These are phyloP conservation scores for Pedionomus torquatus DNA, from an alignment of 2,113 vertebrate species.

Conservation along the genomic window DNA sequence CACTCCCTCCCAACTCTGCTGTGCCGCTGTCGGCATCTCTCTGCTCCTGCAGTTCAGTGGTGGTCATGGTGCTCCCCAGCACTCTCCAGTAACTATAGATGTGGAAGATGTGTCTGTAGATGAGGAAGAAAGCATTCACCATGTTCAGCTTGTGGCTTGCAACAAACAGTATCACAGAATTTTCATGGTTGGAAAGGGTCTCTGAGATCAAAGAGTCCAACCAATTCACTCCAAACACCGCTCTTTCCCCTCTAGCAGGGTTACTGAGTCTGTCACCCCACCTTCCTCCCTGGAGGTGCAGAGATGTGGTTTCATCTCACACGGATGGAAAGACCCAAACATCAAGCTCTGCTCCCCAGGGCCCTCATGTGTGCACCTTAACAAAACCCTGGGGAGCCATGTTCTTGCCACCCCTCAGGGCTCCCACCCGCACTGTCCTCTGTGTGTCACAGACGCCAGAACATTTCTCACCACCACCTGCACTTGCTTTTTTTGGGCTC, in stretches of 20 bases:
- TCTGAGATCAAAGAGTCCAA: no score
- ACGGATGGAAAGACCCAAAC: fast-evolving
- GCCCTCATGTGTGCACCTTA: fast-evolving
- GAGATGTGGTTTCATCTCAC: fast-evolving
- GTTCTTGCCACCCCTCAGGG: fast-evolving
- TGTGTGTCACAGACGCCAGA: fast-evolving
- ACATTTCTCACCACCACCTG: fast-evolving
- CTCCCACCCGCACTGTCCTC: not conserved
- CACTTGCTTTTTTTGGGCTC: not conserved
- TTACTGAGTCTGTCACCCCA: fast-evolving
- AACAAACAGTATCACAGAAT: not conserved
- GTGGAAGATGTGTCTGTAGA: no score
- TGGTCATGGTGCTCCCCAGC: fast-evolving
- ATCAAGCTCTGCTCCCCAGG: fast-evolving
- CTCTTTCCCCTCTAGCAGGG: not conserved
- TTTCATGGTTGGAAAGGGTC: no score
- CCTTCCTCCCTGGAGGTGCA: not conserved
- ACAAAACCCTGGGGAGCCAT: fast-evolving
- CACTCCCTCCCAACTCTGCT: fast-evolving
- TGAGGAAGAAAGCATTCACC: not conserved
- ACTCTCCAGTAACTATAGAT: not conserved
- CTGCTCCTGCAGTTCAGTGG: not conserved
- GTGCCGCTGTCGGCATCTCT: fast-evolving
- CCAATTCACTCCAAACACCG: no score
- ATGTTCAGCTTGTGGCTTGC: not conserved